Evolutionary conservation across 2,113 vertebrate species (phyloP), one percentile per base, ranked within the genome.

Genomic region (Saguinus midas): DNA sequence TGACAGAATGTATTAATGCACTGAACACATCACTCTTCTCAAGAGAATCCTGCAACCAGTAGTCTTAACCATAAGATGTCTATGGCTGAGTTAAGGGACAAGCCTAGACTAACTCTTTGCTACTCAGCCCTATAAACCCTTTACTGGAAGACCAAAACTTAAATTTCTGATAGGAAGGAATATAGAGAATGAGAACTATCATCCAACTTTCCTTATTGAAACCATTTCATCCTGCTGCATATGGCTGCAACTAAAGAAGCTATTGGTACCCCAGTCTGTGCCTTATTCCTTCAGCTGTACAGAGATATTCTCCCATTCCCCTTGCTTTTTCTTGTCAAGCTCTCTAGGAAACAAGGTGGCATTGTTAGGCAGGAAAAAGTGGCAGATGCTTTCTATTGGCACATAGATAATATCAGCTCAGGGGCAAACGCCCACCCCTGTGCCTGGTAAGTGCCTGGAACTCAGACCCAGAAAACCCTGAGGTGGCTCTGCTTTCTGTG

Each of bases 21-120:
- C 40, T 43, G 40, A 43, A 43, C 40, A 43, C 40, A 43, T 32
- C 70, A 92, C n/a, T 91, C 72, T 89, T 87, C 82, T 87, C 82
- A 93, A 37, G 52, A 93, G 80, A 93, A 89, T 75, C 40, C 4
- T 88, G n/a, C 80, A 95, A 92, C 82, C 64, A 82, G 27, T 78
- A 55, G 91, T 89, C 58, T 87, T 82, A 85, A 78, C 32, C 35
- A 48, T 58, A 81, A 95, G 85, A 85, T 89, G 70, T 37, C 80
- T 23, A 85, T 66, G 23, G 21, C 23, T 90, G 20, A 78, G 6
- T n/a, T 72, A 93, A 35, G 20, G 45, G 17, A 82, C 82, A 91
- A 52, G 50, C 68, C 25, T 23, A n/a, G 50, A 79, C 21, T 96
- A 79, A 48, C 27, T 87, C 35, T 95, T 90, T 83, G 76, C 83